These are phyloP conservation scores for Dinomys branickii DNA, from an alignment of 2,113 vertebrate species.

Conservation along the genomic window DNA sequence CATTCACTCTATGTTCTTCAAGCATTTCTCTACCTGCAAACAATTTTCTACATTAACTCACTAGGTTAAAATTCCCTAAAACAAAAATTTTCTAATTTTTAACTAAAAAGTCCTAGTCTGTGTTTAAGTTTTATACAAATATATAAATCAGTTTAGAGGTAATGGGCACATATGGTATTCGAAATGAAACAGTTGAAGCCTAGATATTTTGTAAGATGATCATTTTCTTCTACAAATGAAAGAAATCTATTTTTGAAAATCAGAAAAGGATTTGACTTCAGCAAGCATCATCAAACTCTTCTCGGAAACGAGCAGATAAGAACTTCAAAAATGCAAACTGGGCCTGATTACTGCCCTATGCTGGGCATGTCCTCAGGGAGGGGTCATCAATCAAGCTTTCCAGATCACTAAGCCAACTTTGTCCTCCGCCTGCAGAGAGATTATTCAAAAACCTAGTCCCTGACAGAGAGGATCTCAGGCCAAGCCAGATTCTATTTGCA, in stretches of 20 bases:
- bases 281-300: neutral
- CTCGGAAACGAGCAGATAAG: neutral
- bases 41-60: neutral
- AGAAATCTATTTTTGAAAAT: neutral
- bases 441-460: neutral
- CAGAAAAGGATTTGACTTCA: neutral
- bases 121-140: constrained; percentile 2
- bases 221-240: neutral
- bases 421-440: neutral
- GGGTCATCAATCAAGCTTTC: neutral
- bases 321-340: neutral
- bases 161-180: neutral
- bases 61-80: neutral
- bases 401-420: neutral
- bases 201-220: neutral
- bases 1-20: neutral
- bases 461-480: neutral
- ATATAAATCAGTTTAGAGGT: neutral
- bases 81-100: neutral
- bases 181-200: neutral
- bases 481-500: neutral
- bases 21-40: neutral
- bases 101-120: neutral
- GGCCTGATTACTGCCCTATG: neutral
- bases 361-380: neutral